Evolutionary conservation across 2,888 invertebrate species (phyloP), one percentile per base, ranked within the genome.

Genomic region (Drosophila prostipennis): DNA sequence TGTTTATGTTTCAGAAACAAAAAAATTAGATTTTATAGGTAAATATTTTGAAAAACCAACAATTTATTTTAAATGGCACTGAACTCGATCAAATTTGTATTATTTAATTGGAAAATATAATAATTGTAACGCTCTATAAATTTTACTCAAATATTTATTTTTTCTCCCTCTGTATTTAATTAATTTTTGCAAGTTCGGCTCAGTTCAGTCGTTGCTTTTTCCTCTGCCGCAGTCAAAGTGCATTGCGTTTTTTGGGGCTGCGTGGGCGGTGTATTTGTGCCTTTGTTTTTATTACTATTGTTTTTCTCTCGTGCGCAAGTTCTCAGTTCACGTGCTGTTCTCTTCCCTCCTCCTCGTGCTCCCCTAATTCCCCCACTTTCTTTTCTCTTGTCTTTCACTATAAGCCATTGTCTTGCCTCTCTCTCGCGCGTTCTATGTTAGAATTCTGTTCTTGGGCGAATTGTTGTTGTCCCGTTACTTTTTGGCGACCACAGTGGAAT

Each of bases 261-360:
- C 76, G 86, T 86, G 76, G 80, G 80, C 53, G 80, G 46, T 51
- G 36, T 57, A 29, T 36, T 57, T 40, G 23, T 40, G 42, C n/a
- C 14, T 37, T 39, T 52, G 43, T 60, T 60, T 14, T 60, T 74
- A 26, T 69, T 57, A 23, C 46, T 58, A 14, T 64, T 63, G 37
- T 53, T 68, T 32, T 72, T 67, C 72, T 72, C 72, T 78, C 84
- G 84, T 83, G 87, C 87, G 78, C 80, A 72, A 80, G 70, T 68
- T 69, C 72, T 80, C 78, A 75, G 29, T 64, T 72, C 73, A 71
- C 73, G 71, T 71, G 71, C 61, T 37, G 43, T 19, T 34, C 26
- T 61, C 42, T 40, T 26, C 19, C 29, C 29, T 32, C 23, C 34
- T 29, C 49, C 67, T 57, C n/a, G 36, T 29, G 4, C 13, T 26